Conservation (phyloP, 2,888 invertebrate genomes). For the Nemurella pictetii region DNA sequence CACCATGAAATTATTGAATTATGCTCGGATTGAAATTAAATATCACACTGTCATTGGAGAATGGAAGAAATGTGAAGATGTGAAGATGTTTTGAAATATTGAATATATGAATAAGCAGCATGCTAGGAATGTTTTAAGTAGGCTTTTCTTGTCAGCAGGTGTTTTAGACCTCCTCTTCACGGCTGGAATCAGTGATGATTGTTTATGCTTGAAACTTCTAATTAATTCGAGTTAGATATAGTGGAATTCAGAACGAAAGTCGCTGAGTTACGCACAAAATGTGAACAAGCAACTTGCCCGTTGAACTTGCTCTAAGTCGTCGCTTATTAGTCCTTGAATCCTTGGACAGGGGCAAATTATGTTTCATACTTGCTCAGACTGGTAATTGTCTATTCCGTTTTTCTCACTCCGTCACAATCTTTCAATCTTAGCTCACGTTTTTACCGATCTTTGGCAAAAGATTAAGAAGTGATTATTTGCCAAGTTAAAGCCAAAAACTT, state of each 20-base stretch:
- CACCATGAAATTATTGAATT: no score
- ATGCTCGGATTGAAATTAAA: background rate
- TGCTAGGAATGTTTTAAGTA: constrained; percentile 27
- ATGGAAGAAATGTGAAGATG: background rate
- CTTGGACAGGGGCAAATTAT: no score
- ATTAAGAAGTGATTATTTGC: no score
- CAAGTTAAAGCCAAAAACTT: no score
- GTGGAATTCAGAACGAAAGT: background rate
- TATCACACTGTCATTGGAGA: background rate
- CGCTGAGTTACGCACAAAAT: background rate
- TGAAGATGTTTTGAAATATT: background rate
- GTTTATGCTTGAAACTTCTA: constrained; percentile 29
- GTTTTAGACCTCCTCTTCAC: constrained; percentile 25
- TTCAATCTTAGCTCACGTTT: no score
- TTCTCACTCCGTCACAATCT: no score
- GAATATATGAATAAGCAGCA: background rate
- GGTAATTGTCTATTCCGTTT: no score
- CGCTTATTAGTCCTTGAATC: no score
- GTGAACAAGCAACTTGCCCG: no score
- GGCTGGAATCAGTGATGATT: constrained; percentile 26
- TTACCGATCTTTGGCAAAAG: no score
- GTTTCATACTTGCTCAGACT: no score
- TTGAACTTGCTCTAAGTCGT: no score
- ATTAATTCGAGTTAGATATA: constrained; percentile 23
- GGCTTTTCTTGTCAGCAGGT: constrained; percentile 23